These are phyloP conservation scores for Netelia virgata DNA, from an alignment of 2,888 invertebrate genomes.

Conservation along the genomic window DNA sequence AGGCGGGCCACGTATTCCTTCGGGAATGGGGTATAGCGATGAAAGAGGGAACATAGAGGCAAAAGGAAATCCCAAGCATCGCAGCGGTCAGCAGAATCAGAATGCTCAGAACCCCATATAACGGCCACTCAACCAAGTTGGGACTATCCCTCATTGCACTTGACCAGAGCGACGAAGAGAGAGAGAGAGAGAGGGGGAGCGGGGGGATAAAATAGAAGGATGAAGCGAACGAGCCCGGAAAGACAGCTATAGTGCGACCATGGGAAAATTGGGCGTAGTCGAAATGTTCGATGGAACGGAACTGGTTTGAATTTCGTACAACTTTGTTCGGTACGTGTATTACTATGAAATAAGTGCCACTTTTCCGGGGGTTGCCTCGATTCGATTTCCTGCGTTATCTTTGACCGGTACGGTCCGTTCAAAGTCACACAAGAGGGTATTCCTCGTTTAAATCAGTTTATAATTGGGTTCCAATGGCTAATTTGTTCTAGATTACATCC, in stretches of 20 bases:
- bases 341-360: neutral
- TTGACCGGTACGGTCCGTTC: too few relatives aligned
- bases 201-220: neutral
- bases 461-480: too few relatives aligned
- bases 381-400: too few relatives aligned
- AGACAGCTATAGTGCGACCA: neutral
- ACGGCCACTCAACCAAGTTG: constrained; percentile 81
- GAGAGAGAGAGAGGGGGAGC: constrained; percentile 1
- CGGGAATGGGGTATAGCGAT: constrained; percentile 70
- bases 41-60: constrained; percentile 51
- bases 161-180: constrained; percentile 34
- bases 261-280: constrained; percentile 19
- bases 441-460: too few relatives aligned
- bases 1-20: constrained; percentile 81
- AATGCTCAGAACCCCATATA: constrained; percentile 82
- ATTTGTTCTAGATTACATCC: too few relatives aligned
- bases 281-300: constrained; percentile 27
- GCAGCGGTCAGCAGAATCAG: constrained; percentile 84
- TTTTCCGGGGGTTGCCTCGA: neutral
- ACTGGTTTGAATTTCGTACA: constrained; percentile 15
- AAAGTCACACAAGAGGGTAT: too few relatives aligned
- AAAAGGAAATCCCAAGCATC: constrained; percentile 64
- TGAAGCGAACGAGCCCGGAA: neutral
- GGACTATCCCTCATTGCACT: constrained; percentile 73
- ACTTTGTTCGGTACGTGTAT: constrained; percentile 23